Evolutionary conservation across 1,140 invertebrate genomes (phyloP), one percentile per base, ranked within the genome.

Genomic region (Cephus cinctus): DNA sequence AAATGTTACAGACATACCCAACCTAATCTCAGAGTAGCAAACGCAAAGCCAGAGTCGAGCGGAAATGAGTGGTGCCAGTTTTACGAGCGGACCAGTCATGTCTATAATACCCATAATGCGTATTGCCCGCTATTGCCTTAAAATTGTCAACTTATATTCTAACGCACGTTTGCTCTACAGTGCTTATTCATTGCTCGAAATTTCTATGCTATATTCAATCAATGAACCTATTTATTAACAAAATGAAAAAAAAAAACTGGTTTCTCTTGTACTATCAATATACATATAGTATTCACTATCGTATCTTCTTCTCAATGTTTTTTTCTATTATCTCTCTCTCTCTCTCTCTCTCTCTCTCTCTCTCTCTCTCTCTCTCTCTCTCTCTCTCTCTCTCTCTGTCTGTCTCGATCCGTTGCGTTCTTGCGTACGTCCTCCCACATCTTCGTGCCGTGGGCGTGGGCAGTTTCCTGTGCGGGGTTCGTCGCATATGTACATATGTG

Each of bases 31-130:
- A n/a, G n/a, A n/a, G n/a, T n/a, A n/a, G n/a, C n/a, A n/a, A n/a
- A n/a, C n/a, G n/a, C n/a, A n/a, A n/a, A n/a, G n/a, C n/a, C n/a
- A n/a, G n/a, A 30, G 41, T 47, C n/a, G 57, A 54, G 52, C 60
- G 65, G 64, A 67, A 67, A 67, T 67, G 61, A 62, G 59, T 56
- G 61, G 57, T 64, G 55, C 54, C n/a, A n/a, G 46, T 58, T 67
- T 67, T 64, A 67, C 59, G 61, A 64, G 52, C 56, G 46, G 43
- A 46, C 49, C 48, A n/a, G n/a, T n/a, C n/a, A n/a, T n/a, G n/a
- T n/a, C n/a, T n/a, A n/a, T n/a, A n/a, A n/a, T n/a, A n/a, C n/a
- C n/a, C n/a, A n/a, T n/a, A n/a, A n/a, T n/a, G n/a, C 54, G 42
- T 57, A 55, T 50, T 43, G 49, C 44, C 47, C 30, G 38, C 47